Base-by-base conservation (phyloP, 2,888 invertebrate genomes). In the Hymenopus coronatus region DNA sequence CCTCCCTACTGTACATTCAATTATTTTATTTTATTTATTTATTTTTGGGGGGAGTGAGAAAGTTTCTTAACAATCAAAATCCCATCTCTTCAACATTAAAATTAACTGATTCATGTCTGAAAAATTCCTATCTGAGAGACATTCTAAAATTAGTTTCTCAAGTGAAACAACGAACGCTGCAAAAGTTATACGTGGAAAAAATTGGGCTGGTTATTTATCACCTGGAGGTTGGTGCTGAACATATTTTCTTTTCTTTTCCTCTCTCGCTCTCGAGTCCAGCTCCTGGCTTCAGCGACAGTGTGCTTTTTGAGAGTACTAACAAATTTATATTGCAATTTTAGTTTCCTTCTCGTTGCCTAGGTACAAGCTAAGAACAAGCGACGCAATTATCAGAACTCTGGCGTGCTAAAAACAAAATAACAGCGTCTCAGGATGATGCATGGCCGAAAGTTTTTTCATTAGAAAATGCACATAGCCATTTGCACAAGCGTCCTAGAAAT, bases 391-490 rank as follows among this genome's bases (percentile, higher is more conserved):
- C 40, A 85, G 28, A 54, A 28, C 27, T 54, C 33, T 25, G 85
- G 28, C n/a, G 46, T 40, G 46, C 85, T 54, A 54, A 54, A 85
- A 54, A 54, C 85, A 33, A 54, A 54, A 54, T 40, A 28, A 85
- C 46, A 85, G 54, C 46, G 46, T 54, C 85, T 85, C 27, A 54
- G 40, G 33, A 87, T 87, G 87, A 87, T 87, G 40, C 87, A 87
- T 87, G 87, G 87, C n/a, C 27, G 12, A 82, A 87, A 87, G 87
- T 87, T 87, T 87, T 87, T 87, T 87, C 87, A 87, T 87, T 87
- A 87, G 87, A 87, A 87, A 87, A 87, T 87, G 87, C 87, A 70
- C 54, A 87, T 87, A 87, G 40, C 87, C 87, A 87, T 87, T 87
- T 87, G n/a, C 54, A 82, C 82, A 82, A 82, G 81, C 81, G 81